Evolutionary conservation across 2,797 vertebrate species (phyloP), one percentile per base, ranked within the genome.

Genomic region (Notolabrus celidotus): DNA sequence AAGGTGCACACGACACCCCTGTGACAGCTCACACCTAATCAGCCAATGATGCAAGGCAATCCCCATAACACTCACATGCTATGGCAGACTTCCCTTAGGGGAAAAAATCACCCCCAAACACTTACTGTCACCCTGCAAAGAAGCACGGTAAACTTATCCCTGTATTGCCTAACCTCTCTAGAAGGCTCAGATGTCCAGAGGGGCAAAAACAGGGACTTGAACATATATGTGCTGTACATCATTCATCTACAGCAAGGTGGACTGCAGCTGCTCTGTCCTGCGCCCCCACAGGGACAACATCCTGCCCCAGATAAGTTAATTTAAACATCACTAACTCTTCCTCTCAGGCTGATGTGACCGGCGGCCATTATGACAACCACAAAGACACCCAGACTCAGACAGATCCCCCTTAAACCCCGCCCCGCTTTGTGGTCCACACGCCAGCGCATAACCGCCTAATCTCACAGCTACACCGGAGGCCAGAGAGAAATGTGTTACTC

Each of bases 371-470:
- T 59, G 65, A 85, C 77, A 76, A 71, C 63, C 77, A 79, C 86
- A 88, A 81, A 85, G 54, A 70, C 71, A 74, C 59, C 82, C 55
- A 78, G 34, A 79, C 74, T 63, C 57, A 62, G 23, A 43, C 51
- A 86, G 68, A 84, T 77, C 85, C 86, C 81, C 22, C n/a, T 68
- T 67, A 71, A 89, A 86, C 85, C 61, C 87, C 65, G 20, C 82
- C 83, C 72, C 16, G 76, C 86, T 89, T 89, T 92, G 82, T 83
- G 81, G 84, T 73, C 86, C 77, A 87, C 87, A 87, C 76, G 55
- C 86, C 86, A 86, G 77, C 50, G 34, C 90, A 92, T 90, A 92
- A 86, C 90, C 88, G 59, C 82, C 80, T 92, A 90, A 92, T 92
- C 91, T 89, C 84, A 59, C 53, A 33, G 83, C 75, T 82, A 63